Evolutionary conservation across 2,113 vertebrate species (phyloP).

Genomic region (Trochalopteron elliotii): DNA sequence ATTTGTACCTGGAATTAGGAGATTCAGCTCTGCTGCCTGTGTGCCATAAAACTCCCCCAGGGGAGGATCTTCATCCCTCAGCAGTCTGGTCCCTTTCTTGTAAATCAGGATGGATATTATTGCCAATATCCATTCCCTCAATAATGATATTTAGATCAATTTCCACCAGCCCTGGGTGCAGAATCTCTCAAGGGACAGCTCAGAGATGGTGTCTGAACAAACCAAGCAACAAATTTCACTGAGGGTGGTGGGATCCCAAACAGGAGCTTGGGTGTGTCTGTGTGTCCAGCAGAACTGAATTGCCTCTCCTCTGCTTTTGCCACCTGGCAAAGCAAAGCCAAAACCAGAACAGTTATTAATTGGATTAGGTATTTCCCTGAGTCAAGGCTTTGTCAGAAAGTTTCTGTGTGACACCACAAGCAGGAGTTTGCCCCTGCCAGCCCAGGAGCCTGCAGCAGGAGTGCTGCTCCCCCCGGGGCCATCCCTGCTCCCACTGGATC

Average conservation of each 20-base stretch:
- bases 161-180: background rate
- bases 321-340: background rate
- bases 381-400: background rate
- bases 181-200: background rate
- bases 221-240: background rate
- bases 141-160: background rate
- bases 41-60: background rate
- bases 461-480: background rate
- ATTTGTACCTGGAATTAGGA: background rate
- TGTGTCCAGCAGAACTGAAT: background rate
- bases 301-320: background rate
- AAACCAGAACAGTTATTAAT: background rate
- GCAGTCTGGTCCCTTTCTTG: background rate
- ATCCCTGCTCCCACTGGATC: accelerated
- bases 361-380: background rate
- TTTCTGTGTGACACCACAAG: background rate
- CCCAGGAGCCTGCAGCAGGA: background rate
- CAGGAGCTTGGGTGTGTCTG: background rate
- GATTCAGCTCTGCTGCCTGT: background rate
- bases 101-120: background rate
- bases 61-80: background rate
- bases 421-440: background rate
- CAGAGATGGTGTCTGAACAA: background rate
- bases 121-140: background rate
- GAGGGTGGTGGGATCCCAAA: background rate